Evolutionary conservation across 1,140 invertebrate genomes (phyloP).

Genomic region (Drosophila lowei): DNA sequence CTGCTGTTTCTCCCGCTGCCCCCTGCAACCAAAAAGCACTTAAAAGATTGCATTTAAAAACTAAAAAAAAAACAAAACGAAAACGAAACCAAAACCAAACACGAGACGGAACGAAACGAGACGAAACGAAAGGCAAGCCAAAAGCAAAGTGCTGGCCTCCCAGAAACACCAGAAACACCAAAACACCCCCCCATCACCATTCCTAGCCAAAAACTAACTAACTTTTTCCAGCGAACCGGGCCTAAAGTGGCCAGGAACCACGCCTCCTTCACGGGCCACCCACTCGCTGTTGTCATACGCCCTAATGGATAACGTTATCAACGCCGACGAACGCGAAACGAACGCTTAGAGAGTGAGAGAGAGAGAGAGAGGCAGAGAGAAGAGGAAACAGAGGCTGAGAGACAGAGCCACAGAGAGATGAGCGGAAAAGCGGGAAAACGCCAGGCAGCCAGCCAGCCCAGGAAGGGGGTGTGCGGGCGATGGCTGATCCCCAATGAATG

Average conservation of each 20-base stretch:
- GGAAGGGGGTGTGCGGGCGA: slow-evolving; percentile 8
- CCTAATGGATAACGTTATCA: slow-evolving; percentile 74
- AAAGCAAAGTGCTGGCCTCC: slow-evolving; percentile 22
- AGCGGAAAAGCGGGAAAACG: slow-evolving; percentile 28
- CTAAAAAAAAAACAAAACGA: slow-evolving; percentile 19
- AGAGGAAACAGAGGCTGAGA: slow-evolving; percentile 6
- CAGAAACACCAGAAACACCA: neutral
- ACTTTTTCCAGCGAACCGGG: slow-evolving; percentile 41
- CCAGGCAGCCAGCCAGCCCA: slow-evolving; percentile 6
- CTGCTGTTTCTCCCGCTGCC: slow-evolving; percentile 19
- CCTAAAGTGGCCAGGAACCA: slow-evolving; percentile 39
- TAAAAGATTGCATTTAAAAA: slow-evolving; percentile 74
- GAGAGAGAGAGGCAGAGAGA: slow-evolving; percentile 7
- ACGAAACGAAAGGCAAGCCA: slow-evolving; percentile 31
- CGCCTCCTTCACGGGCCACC: slow-evolving; percentile 21
- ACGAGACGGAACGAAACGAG: slow-evolving; percentile 43
- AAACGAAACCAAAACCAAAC: slow-evolving; percentile 63
- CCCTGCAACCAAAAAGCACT: slow-evolving; percentile 68
- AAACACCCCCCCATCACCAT: slow-evolving; percentile 5
- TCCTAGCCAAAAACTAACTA: slow-evolving; percentile 47
- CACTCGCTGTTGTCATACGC: slow-evolving; percentile 46
- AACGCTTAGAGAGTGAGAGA: slow-evolving; percentile 34
- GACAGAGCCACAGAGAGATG: slow-evolving; percentile 17
- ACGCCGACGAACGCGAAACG: slow-evolving; percentile 56
- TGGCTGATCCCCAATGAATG: slow-evolving; percentile 51